A percentile compares a stretch with the other conserved stretches of the same genome.
These are phyloP conservation scores for Osmoderma eremita DNA, from an alignment of 2,888 invertebrate species.

Conservation along the genomic window DNA sequence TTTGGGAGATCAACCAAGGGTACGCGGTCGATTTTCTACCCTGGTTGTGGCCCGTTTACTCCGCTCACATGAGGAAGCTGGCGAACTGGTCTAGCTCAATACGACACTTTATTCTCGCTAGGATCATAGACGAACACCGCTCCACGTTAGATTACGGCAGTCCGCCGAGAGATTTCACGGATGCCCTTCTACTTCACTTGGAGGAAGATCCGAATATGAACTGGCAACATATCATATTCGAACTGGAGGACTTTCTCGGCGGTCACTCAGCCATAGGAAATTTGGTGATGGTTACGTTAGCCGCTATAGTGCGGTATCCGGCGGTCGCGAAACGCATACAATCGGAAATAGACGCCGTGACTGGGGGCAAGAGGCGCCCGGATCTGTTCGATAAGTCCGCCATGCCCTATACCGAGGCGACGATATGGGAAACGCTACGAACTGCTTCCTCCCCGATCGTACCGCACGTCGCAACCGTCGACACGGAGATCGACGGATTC, in stretches of 20 bases:
- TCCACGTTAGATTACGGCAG: conserved; percentile 68
- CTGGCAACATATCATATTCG: conserved; percentile 82
- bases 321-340: conserved; percentile 74
- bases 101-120: conserved; percentile 76
- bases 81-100: conserved; percentile 77
- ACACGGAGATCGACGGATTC: conserved; percentile 77
- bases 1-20: conserved; percentile 92
- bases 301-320: conserved; percentile 74
- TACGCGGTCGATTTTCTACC: conserved; percentile 89
- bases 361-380: conserved; percentile 68
- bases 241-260: conserved; percentile 87
- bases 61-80: conserved; percentile 73
- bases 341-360: conserved; percentile 73
- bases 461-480: conserved; percentile 85
- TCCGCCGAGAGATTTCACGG: conserved; percentile 80
- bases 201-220: conserved; percentile 74
- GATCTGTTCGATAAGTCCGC: conserved; percentile 73
- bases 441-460: conserved; percentile 89
- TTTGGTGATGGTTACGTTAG: conserved; percentile 79
- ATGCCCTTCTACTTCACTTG: conserved; percentile 78
- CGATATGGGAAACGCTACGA: conserved; percentile 81
- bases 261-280: conserved; percentile 91
- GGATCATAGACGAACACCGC: conserved; percentile 73
- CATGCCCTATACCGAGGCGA: conserved; percentile 85
- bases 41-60: conserved; percentile 80